Evolutionary conservation across 2,888 invertebrate species (phyloP), one percentile per base, ranked within the genome.

Genomic region (Caradrina kadenii): DNA sequence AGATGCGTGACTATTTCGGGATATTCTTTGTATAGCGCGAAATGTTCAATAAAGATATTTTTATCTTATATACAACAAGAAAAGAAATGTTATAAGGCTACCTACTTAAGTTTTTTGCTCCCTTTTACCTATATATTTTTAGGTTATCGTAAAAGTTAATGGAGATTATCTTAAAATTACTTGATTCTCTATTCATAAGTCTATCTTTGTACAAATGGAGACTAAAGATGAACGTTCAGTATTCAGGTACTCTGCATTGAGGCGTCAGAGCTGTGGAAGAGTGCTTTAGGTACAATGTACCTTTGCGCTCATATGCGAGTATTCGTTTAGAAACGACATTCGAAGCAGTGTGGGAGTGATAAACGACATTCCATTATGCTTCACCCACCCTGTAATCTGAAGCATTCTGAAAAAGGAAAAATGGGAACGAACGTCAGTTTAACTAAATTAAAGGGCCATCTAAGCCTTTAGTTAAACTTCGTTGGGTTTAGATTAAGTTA

Each of bases 361-460:
- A 72, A 80, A 81, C 72, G 77, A 81, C 72, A 54, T 55, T 48
- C 71, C 72, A 80, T 79, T 79, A 81, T 67, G 59, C 77, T 61
- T 63, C 61, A 21, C 42, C 62, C 54, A 31, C 62, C 58, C 52
- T 60, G 49, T 62, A 66, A 76, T 62, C 61, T 58, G 42, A 62
- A 65, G 42, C 39, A 61, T 70, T 70, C 54, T 35, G 15, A 56
- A 50, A 45, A 22, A 42, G 35, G 21, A 54, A 76, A 56, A 73
- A 53, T 45, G 10, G 35, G 10, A 52, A 50, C 31, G 48, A 42
- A 63, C 45, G 63, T 74, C 70, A 5, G 21, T 56, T n/a, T n/a
- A 42, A 39, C n/a, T 42, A 54, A 73, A 45, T 76, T 69, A 69
- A 22, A 52, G 45, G 55, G 21, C 26, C 11, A 45, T 3, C 17